Conservation (phyloP, 2,888 invertebrate species). For the Cantharis flavilabris region DNA sequence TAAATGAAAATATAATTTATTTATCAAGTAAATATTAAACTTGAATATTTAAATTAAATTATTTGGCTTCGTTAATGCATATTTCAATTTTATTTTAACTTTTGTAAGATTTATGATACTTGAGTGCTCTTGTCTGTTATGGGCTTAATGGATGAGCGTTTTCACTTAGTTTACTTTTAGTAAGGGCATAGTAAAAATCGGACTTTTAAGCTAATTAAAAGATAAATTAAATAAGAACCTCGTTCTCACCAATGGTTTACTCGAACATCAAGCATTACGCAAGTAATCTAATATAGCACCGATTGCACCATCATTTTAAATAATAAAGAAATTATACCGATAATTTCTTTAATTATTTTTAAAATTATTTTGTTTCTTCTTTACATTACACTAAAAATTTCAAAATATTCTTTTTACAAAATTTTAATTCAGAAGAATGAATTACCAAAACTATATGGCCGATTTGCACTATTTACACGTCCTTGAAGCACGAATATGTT, state of each 20-base stretch:
- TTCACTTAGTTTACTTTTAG: neutral
- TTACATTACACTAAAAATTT: no score
- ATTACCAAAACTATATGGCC: no score
- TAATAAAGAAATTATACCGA: neutral
- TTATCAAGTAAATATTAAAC: neutral
- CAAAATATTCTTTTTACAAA: no score
- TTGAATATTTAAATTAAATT: neutral
- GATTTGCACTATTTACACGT: no score
- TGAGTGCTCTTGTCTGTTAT: neutral
- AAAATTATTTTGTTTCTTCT: no score
- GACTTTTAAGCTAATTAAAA: neutral
- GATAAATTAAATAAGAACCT: neutral
- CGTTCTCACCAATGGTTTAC: neutral
- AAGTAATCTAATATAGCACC: neutral
- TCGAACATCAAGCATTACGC: neutral
- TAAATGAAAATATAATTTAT: neutral
- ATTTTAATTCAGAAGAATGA: no score
- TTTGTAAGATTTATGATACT: neutral
- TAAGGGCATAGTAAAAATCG: neutral
- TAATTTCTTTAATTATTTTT: neutral
- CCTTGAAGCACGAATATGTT: no score
- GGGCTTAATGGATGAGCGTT: neutral
- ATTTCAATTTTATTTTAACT: neutral
- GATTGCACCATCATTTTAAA: neutral
- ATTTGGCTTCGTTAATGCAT: neutral